These are phyloP conservation scores for Azorinus chamasolen DNA, from an alignment of 2,888 invertebrate genomes.

Conservation along the genomic window DNA sequence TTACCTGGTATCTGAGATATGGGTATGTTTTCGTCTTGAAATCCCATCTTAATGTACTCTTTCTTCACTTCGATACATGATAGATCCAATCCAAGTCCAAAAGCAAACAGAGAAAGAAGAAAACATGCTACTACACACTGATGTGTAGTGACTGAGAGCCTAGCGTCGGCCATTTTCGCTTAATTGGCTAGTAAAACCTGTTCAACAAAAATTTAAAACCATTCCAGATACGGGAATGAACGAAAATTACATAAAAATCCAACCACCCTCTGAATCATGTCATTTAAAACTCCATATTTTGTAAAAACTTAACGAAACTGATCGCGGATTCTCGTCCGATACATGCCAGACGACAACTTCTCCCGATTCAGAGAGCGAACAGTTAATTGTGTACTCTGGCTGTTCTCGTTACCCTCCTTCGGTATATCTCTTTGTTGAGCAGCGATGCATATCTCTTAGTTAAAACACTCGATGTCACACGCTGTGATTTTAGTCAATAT, in stretches of 20 bases:
- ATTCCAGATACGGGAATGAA: conserved; percentile 12
- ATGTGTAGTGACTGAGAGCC: conserved; percentile 24
- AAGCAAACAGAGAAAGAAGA: conserved; percentile 27
- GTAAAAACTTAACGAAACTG: no score
- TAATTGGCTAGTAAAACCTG: conserved; percentile 6
- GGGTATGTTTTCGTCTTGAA: conserved; percentile 39
- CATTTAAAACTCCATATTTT: conserved; percentile 1
- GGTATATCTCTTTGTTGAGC: no score
- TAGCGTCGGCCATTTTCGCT: conserved; percentile 54
- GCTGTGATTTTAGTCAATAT: no score
- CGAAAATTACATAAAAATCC: conserved; percentile 43
- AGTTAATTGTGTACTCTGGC: conserved; percentile 39
- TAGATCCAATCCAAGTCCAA: conserved; percentile 48
- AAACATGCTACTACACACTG: conserved; percentile 37
- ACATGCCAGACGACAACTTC: no score
- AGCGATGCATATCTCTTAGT: no score
- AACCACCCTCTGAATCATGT: conserved; percentile 12
- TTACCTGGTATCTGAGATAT: no score
- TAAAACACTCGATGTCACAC: no score
- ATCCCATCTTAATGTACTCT: conserved; percentile 52
- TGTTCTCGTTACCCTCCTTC: conserved; percentile 39
- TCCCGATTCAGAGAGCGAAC: no score
- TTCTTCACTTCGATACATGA: conserved; percentile 63
- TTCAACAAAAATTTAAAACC: conserved; percentile 11
- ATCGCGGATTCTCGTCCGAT: no score